Conservation (phyloP, 2,113 vertebrate genomes). For the Geothlypis trichas region DNA sequence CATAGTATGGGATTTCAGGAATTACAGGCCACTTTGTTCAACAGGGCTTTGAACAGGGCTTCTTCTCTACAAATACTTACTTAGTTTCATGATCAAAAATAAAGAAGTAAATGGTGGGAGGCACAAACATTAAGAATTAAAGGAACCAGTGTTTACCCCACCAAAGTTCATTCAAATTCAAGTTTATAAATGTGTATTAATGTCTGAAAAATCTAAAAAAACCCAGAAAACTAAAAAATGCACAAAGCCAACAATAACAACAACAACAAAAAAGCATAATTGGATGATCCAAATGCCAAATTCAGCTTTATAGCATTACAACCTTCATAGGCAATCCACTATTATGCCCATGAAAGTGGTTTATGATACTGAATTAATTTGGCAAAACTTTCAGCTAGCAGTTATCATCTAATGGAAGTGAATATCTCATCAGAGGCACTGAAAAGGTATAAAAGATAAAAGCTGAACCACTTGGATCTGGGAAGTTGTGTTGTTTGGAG, state of each 20-base stretch:
- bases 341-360: neutral
- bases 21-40: neutral
- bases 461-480: neutral
- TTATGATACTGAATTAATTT: neutral
- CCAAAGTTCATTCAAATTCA: neutral
- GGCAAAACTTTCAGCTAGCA: neutral
- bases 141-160: neutral
- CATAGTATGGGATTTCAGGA: neutral
- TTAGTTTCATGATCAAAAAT: neutral
- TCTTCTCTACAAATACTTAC: neutral
- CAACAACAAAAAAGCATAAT: neutral
- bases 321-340: neutral
- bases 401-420: neutral
- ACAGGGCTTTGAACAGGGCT: neutral
- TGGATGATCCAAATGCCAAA: neutral
- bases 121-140: neutral
- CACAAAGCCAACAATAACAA: neutral
- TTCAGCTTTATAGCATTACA: neutral
- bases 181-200: neutral
- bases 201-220: neutral
- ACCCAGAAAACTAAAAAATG: neutral
- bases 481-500: neutral
- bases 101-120: neutral
- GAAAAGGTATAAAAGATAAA: neutral
- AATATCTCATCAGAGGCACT: neutral